Conservation (phyloP, 2,113 vertebrate species). For the Campylomormyrus tamandua region DNA sequence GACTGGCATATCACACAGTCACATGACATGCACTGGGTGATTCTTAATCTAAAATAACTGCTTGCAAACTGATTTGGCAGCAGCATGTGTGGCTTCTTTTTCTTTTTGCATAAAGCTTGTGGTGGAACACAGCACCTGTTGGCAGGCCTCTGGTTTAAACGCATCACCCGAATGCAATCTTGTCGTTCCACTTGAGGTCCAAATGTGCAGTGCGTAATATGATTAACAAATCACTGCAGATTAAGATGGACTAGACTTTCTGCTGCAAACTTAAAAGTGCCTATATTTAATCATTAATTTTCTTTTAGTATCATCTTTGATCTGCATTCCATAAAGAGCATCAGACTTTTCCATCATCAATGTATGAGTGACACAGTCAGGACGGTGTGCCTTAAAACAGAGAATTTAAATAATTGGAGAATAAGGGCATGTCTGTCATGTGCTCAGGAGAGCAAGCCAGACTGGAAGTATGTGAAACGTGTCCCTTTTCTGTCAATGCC, state of each 20-base stretch:
- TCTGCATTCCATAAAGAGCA: neutral
- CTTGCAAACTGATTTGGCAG: neutral
- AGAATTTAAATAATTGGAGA: neutral
- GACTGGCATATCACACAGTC: neutral
- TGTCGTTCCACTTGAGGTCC: neutral
- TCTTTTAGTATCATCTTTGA: neutral
- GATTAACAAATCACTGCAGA: neutral
- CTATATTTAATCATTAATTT: neutral
- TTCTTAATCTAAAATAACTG: neutral
- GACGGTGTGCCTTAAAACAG: neutral
- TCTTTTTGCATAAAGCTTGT: neutral
- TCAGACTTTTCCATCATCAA: constrained; percentile 14
- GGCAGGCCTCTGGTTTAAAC: neutral
- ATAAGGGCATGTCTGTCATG: neutral
- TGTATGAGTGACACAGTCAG: neutral
- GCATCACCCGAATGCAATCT: neutral
- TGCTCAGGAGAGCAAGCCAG: neutral
- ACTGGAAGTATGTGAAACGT: neutral
- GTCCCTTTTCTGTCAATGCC: neutral
- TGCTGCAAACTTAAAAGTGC: neutral
- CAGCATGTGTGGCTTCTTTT: neutral
- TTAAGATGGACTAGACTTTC: neutral
- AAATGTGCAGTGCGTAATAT: neutral
- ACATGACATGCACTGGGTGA: neutral
- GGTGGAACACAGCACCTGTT: neutral